Evolutionary conservation across 2,797 vertebrate species (phyloP), one percentile per base, ranked within the genome.

Genomic region (Labroides dimidiatus): DNA sequence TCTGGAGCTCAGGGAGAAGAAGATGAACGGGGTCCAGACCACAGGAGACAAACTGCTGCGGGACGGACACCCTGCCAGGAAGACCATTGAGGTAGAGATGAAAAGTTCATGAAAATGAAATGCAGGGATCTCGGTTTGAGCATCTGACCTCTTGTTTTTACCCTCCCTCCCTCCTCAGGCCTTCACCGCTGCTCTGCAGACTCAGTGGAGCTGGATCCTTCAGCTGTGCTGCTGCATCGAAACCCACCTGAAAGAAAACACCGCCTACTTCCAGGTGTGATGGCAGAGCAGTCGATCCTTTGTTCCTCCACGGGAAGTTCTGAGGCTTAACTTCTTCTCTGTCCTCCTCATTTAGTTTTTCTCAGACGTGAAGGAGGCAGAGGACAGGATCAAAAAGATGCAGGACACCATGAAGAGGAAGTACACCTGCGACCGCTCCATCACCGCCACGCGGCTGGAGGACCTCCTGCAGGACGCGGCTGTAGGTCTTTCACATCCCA

Each of bases 141-240:
- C 15, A n/a, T 51, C 16, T 36, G 1, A 39, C 17, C 17, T n/a
- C 33, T 4, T 37, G 12, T 1, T 36, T 30, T 59, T 6, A 14
- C 39, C 27, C 37, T 39, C 43, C 36, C 15, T 57, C 54, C n/a
- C 6, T 30, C 41, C 2, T 33, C 13, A 90, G 97, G 94, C 96
- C 0, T 99, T 98, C 90, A 96, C 95, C 66, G 95, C 93, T 0
- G 97, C 96, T 0, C 89, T 99, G 76, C 97, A 97, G 93, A 98
- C 97, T 0, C 96, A 99, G 92, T 99, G 97, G 97, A 97, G 97
- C 42, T 99, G 97, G 97, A 93, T 96, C 85, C 94, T 99, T 0
- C 97, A 99, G 92, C 86, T 99, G 42, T 99, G 97, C 86, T 98
- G 97, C 86, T 99, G 97, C 64, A 92, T 97, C 0, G 97, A 99